Percentiles rank a stretch among this genome's conserved stretches.
Conservation (phyloP, 2,888 invertebrate species). For the Ryuthela nishihirai region DNA sequence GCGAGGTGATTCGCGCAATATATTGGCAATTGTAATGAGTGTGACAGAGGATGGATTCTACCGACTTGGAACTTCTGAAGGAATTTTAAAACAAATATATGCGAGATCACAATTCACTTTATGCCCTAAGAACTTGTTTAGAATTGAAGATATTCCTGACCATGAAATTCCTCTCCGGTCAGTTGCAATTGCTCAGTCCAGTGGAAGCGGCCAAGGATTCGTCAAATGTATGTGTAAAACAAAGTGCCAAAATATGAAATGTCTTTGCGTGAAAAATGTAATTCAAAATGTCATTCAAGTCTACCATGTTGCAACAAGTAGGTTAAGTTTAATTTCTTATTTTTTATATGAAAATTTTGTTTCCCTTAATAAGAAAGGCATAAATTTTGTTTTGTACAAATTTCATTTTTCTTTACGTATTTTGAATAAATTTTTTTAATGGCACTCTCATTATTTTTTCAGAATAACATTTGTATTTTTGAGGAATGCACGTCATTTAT, state of each 20-base stretch:
- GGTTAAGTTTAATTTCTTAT: no score
- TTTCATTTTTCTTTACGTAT: no score
- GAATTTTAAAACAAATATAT: constrained; percentile 6
- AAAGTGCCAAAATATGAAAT: constrained; percentile 8
- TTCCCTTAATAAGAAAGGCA: no score
- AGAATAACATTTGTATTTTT: no score
- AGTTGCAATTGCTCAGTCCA: constrained; percentile 10
- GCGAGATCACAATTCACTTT: constrained; percentile 1
- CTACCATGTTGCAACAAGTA: no score
- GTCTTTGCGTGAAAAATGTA: constrained; percentile 6
- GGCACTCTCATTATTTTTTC: no score
- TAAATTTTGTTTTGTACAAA: no score
- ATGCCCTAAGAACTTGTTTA: constrained; percentile 3
- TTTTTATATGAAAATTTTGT: no score
- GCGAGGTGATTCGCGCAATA: constrained; percentile 1
- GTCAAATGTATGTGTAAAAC: constrained; percentile 13
- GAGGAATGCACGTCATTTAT: no score
- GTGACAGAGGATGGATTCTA: constrained; percentile 7
- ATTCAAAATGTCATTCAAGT: background rate
- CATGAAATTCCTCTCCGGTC: constrained; percentile 8
- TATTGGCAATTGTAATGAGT: constrained; percentile 9
- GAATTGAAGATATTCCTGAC: constrained; percentile 6
- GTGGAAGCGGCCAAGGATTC: constrained; percentile 7
- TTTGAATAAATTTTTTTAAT: no score
- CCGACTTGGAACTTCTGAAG: constrained; percentile 5